Percentiles rank a stretch among this genome's conserved stretches.
Evolutionary conservation across 2,113 vertebrate species (phyloP).

Genomic region (Trinectes maculatus): DNA sequence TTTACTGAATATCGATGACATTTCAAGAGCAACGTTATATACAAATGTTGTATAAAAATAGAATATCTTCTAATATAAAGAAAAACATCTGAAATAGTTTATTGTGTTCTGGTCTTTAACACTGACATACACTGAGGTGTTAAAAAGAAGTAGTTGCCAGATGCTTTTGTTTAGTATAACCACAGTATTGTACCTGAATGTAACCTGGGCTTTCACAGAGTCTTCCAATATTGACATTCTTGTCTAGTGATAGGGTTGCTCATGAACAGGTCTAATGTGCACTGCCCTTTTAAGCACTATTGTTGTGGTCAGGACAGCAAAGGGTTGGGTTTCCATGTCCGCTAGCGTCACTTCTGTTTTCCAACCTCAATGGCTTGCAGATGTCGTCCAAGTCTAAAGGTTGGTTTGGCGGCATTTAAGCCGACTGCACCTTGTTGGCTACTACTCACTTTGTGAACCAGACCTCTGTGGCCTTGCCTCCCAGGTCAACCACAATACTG

Average conservation of each 20-base stretch:
- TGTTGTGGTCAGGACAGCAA: constrained; percentile 28
- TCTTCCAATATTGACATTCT: too few species aligned
- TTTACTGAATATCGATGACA: too few species aligned
- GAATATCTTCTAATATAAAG: too few species aligned
- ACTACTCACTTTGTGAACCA: constrained; percentile 64
- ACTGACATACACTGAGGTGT: too few species aligned
- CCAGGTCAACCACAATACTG: constrained; percentile 71
- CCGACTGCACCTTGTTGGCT: constrained; percentile 65
- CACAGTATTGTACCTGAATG: neutral
- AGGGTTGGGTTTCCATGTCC: constrained; percentile 31
- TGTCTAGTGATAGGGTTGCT: neutral
- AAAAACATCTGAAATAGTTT: too few species aligned
- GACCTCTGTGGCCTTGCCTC: constrained; percentile 56
- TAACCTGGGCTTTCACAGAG: neutral
- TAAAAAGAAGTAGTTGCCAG: too few species aligned
- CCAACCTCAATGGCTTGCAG: constrained; percentile 49
- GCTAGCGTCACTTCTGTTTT: constrained; percentile 30
- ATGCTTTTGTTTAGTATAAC: too few species aligned
- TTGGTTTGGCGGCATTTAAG: constrained; percentile 54
- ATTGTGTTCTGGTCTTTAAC: too few species aligned
- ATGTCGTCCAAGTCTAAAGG: constrained; percentile 57
- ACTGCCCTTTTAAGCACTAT: constrained; percentile 3
- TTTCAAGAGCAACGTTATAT: too few species aligned
- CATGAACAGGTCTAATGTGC: neutral
- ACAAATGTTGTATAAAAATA: too few species aligned